Base-by-base conservation (phyloP, 2,797 vertebrate species). In the Poeciliopsis presidionis region DNA sequence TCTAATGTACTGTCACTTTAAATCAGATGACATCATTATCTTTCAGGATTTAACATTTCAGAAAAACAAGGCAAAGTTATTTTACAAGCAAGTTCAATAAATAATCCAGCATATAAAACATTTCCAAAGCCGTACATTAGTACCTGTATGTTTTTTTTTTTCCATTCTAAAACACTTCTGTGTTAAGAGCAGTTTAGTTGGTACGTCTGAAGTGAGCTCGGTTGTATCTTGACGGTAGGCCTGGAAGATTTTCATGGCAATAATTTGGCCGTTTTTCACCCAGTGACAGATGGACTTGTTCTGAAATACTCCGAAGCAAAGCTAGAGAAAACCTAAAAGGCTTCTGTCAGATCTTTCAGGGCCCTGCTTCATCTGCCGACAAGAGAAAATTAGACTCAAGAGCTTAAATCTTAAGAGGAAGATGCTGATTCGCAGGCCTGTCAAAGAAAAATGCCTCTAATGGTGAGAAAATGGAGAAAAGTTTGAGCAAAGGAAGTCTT, bases 171-270 rank as follows among this genome's bases (percentile, higher is more conserved):
- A 72, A 49, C 30, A 25, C 30, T 25, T 59, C 65, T 51, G n/a
- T 12, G 30, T 49, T 46, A 61, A 43, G 57, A 81, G 73, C 59
- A 63, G 46, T n/a, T 81, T 55, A 45, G 73, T 47, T 67, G 11
- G 22, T 51, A 5, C 47, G 4, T 72, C 39, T 72, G 36, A 74
- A 69, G 73, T 4, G 65, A 73, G 46, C 53, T 39, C 6, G 46
- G 18, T 71, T 20, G 47, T 70, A 71, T 86, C 78, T 73, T 79
- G 82, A 82, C 80, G 61, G 78, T 72, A 53, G 76, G 75, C 22
- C 75, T 7, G 16, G 57, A 41, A 61, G 75, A 67, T 82, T 80
- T 81, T 80, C 71, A 71, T 41, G 53, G 36, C 80, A 25, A 46
- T 39, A n/a, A 59, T 76, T 55, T 72, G 76, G 74, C 18, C 74